phyloP scores from a whole-genome alignment of 2,113 vertebrate species.

The Grammomys surdaster region DNA sequence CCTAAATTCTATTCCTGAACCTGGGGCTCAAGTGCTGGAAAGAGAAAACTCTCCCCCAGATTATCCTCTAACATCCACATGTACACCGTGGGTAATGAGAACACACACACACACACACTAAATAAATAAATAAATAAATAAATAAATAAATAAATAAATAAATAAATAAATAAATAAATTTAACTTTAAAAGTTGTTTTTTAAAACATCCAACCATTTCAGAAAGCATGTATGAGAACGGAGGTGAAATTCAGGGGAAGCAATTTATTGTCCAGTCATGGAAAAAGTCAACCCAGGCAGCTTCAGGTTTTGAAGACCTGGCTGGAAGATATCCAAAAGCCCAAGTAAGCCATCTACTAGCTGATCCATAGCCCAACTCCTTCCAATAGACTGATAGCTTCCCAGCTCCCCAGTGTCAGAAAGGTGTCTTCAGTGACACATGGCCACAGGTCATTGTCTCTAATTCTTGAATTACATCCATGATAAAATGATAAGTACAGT shows the following conservation, averaged over 20 bases:
- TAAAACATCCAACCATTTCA: not conserved
- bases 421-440: not conserved
- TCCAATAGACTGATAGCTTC: fast-evolving
- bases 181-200: not conserved
- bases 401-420: not conserved
- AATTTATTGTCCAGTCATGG: constrained; percentile 60
- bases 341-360: too few relatives aligned
- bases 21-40: not conserved
- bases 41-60: not conserved
- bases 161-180: not conserved
- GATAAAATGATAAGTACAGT: not conserved
- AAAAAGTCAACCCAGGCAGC: not conserved
- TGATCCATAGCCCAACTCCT: not conserved
- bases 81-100: not conserved
- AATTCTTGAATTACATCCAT: not conserved
- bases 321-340: not conserved
- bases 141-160: not conserved
- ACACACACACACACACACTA: not conserved
- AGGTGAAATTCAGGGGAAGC: constrained; percentile 55
- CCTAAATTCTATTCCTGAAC: not conserved
- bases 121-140: too few relatives aligned
- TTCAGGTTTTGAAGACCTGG: not conserved
- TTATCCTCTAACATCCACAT: not conserved
- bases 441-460: not conserved
- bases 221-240: constrained; percentile 68